Evolutionary conservation across 2,113 vertebrate genomes (phyloP), one percentile per base, ranked within the genome.

Genomic region (Ifrita kowaldi): DNA sequence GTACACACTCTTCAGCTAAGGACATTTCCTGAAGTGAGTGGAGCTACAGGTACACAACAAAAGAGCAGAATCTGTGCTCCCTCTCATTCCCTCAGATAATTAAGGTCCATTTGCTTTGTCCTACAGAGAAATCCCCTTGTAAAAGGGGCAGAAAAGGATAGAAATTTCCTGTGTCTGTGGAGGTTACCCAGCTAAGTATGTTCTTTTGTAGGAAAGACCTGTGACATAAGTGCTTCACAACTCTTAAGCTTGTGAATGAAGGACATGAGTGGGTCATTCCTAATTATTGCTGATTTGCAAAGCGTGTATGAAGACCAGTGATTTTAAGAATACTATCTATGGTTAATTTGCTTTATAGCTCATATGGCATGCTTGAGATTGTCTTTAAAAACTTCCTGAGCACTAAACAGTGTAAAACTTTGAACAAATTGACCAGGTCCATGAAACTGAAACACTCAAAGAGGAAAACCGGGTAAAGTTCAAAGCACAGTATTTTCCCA

Each of bases 401-500:
- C 37, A 46, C 41, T 33, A 37, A 76, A 35, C 30, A 64, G 23
- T 42, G 20, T 82, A 42, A 59, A 56, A 82, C 46, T 52, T 75
- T 22, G 77, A 84, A 77, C 30, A 52, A 92, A 89, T 73, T 59
- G 75, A 59, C 23, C 73, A 76, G 37, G 23, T 92, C 95, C 80
- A 19, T 76, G 70, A 37, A 74, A 84, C 49, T 26, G 26, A 90
- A 95, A 49, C 46, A 26, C 57, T 71, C 80, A 63, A 86, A 92
- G 47, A 77, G 44, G 35, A 92, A 94, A 89, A 78, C 47, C 0
- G 96, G 97, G 93, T 97, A 98, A 93, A 97, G 93, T 97, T 97
- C 95, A 92, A 65, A 84, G 84, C 65, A 83, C 93, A 95, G 79
- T 93, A 97, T 97, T 98, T 98, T 97, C 91, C 94, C 69, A 96